Conservation (phyloP, 2,113 vertebrate species). For the Onychorhynchus coronatus region DNA sequence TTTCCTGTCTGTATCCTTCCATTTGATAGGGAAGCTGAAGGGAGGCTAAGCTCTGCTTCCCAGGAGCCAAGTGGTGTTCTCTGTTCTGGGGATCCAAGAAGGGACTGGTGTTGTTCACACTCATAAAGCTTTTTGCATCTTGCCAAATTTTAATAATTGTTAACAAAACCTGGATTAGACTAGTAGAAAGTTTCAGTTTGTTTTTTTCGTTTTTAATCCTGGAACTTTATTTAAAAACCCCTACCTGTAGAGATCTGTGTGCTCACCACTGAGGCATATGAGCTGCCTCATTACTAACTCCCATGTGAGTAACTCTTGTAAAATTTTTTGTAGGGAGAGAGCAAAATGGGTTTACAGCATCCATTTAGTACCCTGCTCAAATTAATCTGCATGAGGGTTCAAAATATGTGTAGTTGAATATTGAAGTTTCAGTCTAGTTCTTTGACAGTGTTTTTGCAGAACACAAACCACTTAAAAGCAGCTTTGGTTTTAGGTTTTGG, state of each 20-base stretch:
- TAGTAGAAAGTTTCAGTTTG: not conserved
- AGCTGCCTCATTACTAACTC: not conserved
- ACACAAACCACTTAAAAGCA: not conserved
- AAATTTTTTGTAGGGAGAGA: not conserved
- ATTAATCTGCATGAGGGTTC: not conserved
- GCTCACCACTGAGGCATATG: not conserved
- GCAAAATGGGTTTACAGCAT: not conserved
- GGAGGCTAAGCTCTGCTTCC: not conserved
- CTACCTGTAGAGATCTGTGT: not conserved
- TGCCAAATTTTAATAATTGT: not conserved
- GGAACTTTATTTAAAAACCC: not conserved
- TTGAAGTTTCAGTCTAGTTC: not conserved
- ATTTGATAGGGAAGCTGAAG: not conserved
- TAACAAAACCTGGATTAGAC: not conserved
- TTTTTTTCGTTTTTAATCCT: not conserved
- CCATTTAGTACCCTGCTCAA: not conserved
- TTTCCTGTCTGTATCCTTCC: fast-evolving
- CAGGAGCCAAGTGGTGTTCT: not conserved
- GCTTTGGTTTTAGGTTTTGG: not conserved
- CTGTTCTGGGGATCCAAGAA: not conserved
- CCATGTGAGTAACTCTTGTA: not conserved
- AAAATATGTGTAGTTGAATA: not conserved
- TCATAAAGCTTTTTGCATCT: not conserved
- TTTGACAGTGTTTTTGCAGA: not conserved
- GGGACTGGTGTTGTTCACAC: not conserved